These are phyloP conservation scores for Dasypolia templi DNA, from an alignment of 2,888 invertebrate genomes.

Conservation along the genomic window DNA sequence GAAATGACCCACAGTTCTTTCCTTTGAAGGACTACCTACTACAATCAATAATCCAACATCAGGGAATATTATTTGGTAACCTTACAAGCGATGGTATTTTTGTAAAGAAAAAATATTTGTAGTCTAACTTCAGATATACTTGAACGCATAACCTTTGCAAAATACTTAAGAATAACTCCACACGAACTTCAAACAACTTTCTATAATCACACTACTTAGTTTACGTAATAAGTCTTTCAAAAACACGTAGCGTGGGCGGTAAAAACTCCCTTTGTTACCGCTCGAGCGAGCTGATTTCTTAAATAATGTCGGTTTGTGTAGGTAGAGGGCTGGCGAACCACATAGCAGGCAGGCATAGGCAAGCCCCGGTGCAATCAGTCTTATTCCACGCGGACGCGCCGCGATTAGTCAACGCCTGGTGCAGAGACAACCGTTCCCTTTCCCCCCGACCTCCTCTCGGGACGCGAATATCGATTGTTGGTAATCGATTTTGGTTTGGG, in stretches of 20 bases:
- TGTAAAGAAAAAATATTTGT: not conserved
- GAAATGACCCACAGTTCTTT: not conserved
- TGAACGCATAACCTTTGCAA: constrained; percentile 5
- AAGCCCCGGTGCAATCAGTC: constrained; percentile 88
- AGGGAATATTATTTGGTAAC: not conserved
- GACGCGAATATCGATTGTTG: constrained; percentile 84
- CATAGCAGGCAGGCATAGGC: constrained; percentile 88
- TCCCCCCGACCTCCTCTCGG: constrained; percentile 82
- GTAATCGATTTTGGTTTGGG: constrained; percentile 86
- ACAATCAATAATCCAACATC: not conserved
- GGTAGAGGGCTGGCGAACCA: constrained; percentile 84
- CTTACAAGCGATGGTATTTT: not conserved
- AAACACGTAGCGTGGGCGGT: constrained; percentile 84
- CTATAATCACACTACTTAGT: constrained; percentile 69
- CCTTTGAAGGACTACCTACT: not conserved
- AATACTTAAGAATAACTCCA: constrained; percentile 26
- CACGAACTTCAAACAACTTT: constrained; percentile 48
- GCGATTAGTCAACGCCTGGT: constrained; percentile 90
- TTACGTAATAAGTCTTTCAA: constrained; percentile 79
- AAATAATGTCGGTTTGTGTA: constrained; percentile 89
- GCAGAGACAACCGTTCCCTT: constrained; percentile 87
- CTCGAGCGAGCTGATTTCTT: constrained; percentile 89
- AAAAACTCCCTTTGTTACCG: constrained; percentile 89
- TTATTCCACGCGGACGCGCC: constrained; percentile 90
- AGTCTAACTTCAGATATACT: not conserved